Evolutionary conservation across 2,113 vertebrate species (phyloP).

Genomic region (Tychaedon coryphoeus): DNA sequence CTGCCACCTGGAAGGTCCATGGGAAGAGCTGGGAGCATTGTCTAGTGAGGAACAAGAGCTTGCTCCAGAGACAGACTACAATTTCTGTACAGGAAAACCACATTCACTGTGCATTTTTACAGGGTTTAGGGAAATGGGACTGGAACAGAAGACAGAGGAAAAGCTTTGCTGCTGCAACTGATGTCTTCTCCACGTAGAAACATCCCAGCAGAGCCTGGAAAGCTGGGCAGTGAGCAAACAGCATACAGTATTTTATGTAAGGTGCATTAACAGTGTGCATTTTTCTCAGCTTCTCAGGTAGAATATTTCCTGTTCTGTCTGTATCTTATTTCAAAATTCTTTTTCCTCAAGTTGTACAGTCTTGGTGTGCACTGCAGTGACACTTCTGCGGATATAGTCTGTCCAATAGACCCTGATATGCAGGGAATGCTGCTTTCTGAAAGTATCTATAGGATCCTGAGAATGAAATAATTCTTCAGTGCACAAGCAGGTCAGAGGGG

Average conservation of each 20-base stretch:
- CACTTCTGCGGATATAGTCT: background rate
- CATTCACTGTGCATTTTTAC: background rate
- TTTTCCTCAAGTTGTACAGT: background rate
- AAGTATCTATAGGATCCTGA: background rate
- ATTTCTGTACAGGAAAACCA: background rate
- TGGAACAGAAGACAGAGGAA: background rate
- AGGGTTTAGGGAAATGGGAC: accelerated
- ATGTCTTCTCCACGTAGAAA: background rate
- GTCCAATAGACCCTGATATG: background rate
- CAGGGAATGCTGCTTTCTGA: background rate
- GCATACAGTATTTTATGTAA: background rate
- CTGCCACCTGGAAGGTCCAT: background rate
- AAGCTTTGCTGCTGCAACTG: background rate
- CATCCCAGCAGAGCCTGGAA: background rate
- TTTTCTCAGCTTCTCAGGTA: background rate
- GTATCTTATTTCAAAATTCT: background rate
- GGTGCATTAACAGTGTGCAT: background rate
- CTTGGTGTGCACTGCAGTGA: background rate
- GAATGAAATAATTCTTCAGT: background rate
- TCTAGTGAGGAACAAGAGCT: accelerated
- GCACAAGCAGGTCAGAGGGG: background rate
- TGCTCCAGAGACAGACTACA: background rate
- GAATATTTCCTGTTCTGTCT: background rate
- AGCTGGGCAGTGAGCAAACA: background rate
- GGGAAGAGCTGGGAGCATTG: background rate